phyloP scores from a whole-genome alignment of 1,140 invertebrate genomes.

The Tetragnatha versicolor region DNA sequence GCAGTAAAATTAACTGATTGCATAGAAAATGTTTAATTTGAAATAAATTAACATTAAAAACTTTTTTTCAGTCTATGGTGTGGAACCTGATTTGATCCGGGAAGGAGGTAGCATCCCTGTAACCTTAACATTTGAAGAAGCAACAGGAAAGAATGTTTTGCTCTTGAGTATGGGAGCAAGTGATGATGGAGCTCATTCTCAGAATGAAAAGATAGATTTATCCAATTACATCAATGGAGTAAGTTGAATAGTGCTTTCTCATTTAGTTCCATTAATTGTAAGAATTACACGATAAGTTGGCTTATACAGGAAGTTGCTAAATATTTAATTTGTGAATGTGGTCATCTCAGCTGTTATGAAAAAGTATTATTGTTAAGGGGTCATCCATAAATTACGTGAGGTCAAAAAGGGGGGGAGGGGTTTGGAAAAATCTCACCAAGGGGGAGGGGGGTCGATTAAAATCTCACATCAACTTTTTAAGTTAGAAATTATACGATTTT shows the following conservation, averaged over 20 bases:
- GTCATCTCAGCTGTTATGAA: too few relatives aligned
- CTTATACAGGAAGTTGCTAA: too few relatives aligned
- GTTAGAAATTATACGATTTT: neutral
- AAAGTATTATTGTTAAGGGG: too few relatives aligned
- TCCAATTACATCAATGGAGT: slow-evolving; percentile 94
- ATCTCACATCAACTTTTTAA: neutral
- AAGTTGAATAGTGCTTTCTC: slow-evolving; percentile 60
- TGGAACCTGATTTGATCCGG: slow-evolving; percentile 91
- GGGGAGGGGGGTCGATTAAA: neutral
- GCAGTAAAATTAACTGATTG: too few relatives aligned
- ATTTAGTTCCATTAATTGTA: neutral
- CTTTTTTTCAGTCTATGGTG: slow-evolving; percentile 77
- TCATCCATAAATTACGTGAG: too few relatives aligned
- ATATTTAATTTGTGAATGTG: too few relatives aligned
- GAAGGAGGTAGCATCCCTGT: slow-evolving; percentile 97
- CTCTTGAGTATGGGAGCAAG: slow-evolving; percentile 85
- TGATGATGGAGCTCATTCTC: slow-evolving; percentile 97
- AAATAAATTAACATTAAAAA: too few relatives aligned
- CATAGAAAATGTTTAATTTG: too few relatives aligned
- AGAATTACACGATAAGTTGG: too few relatives aligned
- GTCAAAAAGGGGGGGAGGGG: too few relatives aligned
- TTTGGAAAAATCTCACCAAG: neutral
- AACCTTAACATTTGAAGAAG: slow-evolving; percentile 86
- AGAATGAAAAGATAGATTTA: slow-evolving; percentile 95
- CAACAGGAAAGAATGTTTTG: slow-evolving; percentile 91